phyloP scores from a whole-genome alignment of 2,113 vertebrate genomes.

The Okapia johnstoni region DNA sequence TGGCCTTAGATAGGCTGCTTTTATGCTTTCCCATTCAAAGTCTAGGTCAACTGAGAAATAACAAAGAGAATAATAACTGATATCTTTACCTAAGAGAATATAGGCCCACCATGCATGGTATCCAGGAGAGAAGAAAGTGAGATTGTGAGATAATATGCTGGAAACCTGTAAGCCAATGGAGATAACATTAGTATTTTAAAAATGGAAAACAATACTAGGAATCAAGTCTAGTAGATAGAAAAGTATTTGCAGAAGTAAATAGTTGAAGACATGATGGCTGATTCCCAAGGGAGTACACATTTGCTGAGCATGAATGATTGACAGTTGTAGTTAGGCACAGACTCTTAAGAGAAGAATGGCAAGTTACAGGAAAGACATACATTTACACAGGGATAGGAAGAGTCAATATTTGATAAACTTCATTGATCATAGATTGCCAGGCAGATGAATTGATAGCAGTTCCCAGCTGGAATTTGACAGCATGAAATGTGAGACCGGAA shows the following conservation, averaged over 20 bases:
- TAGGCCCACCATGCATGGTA: fast-evolving
- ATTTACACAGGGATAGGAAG: neutral
- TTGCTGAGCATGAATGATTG: neutral
- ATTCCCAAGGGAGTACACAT: neutral
- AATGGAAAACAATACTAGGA: neutral
- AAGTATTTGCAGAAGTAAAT: neutral
- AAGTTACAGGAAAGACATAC: neutral
- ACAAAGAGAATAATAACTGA: neutral
- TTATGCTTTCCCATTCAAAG: neutral
- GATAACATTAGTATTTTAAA: neutral
- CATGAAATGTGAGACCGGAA: neutral
- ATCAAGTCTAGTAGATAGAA: neutral
- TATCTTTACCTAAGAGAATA: neutral
- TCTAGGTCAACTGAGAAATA: neutral
- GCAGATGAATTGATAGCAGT: neutral
- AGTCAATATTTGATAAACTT: neutral
- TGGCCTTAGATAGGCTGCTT: neutral
- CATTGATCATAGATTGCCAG: neutral
- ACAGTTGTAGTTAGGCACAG: neutral
- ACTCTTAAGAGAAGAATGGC: neutral
- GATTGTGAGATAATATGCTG: neutral
- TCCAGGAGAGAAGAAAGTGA: neutral
- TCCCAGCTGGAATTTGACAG: neutral
- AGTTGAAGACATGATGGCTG: neutral
- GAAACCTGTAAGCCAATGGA: neutral